Percentiles rank a stretch among this genome's conserved stretches.
Conservation (phyloP, 2,113 vertebrate genomes). For the Phalacrocorax brasilianus region DNA sequence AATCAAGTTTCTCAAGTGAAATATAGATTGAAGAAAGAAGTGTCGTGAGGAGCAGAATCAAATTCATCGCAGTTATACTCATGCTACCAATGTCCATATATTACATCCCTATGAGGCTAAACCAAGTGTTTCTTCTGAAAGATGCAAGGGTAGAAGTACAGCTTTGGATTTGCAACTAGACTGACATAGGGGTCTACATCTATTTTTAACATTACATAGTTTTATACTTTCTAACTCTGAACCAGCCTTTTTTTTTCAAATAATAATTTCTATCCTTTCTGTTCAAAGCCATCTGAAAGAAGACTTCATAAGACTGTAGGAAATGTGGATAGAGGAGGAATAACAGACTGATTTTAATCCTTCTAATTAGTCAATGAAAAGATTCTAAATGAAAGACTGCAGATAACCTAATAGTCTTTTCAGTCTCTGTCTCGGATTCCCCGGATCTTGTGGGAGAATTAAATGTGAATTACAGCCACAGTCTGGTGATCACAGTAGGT, state of each 20-base stretch:
- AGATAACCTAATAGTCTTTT: conserved; percentile 35
- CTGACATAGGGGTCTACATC: neutral
- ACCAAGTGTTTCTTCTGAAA: neutral
- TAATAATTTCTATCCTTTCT: neutral
- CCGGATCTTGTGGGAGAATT: neutral
- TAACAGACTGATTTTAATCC: conserved; percentile 31
- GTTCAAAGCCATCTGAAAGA: neutral
- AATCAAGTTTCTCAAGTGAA: conserved; percentile 48
- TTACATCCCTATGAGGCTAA: conserved; percentile 6
- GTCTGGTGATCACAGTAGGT: neutral
- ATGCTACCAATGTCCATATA: conserved; percentile 13
- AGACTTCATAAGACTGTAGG: neutral
- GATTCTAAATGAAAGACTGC: neutral
- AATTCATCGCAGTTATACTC: conserved; percentile 13
- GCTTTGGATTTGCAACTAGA: neutral
- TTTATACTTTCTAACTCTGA: neutral
- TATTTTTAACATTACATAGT: neutral
- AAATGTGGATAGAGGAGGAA: neutral
- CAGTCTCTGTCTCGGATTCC: neutral
- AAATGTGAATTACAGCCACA: conserved; percentile 16
- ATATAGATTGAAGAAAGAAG: conserved; percentile 21
- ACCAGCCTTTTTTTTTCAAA: neutral
- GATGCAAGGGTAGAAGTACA: neutral
- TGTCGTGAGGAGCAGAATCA: neutral
- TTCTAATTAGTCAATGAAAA: conserved; percentile 8